Evolutionary conservation across 2,888 invertebrate genomes (phyloP).

Genomic region (Zootermopsis nevadensis): DNA sequence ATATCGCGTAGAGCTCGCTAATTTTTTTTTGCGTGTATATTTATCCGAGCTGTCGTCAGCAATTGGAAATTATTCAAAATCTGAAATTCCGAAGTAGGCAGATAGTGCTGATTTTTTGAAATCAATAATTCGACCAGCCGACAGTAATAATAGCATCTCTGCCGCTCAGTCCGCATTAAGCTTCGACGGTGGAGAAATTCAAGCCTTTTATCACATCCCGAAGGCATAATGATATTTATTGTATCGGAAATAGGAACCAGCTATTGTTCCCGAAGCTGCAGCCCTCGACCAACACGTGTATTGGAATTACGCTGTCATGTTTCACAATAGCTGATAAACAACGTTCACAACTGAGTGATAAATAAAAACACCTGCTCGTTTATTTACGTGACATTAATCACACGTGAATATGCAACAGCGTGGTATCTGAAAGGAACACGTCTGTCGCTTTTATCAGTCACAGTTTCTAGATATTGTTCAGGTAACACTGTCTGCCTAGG

Average conservation of each 20-base stretch:
- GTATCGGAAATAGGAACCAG: not conserved
- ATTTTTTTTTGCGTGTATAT: not conserved
- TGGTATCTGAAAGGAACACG: not conserved
- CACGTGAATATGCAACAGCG: not conserved
- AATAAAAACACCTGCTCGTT: not conserved
- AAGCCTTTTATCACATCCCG: constrained; percentile 10
- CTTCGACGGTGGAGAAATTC: not conserved
- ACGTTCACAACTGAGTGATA: not conserved
- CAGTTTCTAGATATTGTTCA: not conserved
- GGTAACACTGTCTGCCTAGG: not conserved
- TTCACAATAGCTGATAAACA: not conserved
- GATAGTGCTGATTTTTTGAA: not conserved
- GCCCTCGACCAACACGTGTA: not conserved
- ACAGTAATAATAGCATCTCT: not conserved
- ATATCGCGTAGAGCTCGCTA: not conserved
- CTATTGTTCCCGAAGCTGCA: not conserved
- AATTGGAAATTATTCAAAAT: constrained; percentile 24
- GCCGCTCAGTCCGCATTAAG: not conserved
- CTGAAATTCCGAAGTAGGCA: not conserved
- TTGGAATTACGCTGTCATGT: not conserved
- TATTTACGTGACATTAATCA: not conserved
- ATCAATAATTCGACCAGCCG: not conserved
- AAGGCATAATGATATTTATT: not conserved
- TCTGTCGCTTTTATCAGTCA: not conserved
- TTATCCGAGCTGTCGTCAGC: constrained; percentile 11